Evolutionary conservation across 2,797 vertebrate genomes (phyloP).

Genomic region (Malacoctenus gilli): DNA sequence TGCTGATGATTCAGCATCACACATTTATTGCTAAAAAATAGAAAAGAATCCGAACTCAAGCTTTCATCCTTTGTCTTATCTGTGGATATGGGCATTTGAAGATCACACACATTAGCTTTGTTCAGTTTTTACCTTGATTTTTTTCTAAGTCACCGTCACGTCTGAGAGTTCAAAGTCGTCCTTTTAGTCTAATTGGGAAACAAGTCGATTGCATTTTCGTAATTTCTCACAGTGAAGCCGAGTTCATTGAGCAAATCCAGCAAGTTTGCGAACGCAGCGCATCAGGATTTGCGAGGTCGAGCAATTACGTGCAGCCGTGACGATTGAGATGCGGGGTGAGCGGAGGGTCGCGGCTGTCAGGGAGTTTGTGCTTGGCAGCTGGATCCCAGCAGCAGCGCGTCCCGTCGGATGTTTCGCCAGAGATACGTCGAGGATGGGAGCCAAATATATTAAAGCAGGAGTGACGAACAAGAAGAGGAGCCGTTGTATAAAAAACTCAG

Average conservation of each 20-base stretch:
- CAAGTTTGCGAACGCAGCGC: not conserved
- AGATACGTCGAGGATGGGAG: conserved; percentile 13
- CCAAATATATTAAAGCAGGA: no score
- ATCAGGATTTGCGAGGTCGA: not conserved
- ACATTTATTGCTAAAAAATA: no score
- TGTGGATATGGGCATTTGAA: no score
- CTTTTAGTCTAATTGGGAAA: not conserved
- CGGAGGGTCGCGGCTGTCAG: not conserved
- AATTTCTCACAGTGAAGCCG: not conserved
- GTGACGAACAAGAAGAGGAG: no score
- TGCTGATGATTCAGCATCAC: no score
- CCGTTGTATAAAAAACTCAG: no score
- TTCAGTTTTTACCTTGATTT: no score
- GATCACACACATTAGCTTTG: no score
- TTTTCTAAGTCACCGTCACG: not conserved
- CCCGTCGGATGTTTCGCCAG: conserved; percentile 11
- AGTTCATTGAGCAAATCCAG: not conserved
- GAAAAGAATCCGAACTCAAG: no score
- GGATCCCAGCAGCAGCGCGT: not conserved
- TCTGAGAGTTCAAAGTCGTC: not conserved
- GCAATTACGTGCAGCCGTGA: not conserved
- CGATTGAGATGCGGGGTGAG: not conserved
- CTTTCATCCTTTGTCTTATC: no score
- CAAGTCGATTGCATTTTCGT: not conserved
- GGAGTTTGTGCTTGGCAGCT: not conserved